Base-by-base conservation (phyloP, 2,113 vertebrate genomes). In the Sciurus niger region DNA sequence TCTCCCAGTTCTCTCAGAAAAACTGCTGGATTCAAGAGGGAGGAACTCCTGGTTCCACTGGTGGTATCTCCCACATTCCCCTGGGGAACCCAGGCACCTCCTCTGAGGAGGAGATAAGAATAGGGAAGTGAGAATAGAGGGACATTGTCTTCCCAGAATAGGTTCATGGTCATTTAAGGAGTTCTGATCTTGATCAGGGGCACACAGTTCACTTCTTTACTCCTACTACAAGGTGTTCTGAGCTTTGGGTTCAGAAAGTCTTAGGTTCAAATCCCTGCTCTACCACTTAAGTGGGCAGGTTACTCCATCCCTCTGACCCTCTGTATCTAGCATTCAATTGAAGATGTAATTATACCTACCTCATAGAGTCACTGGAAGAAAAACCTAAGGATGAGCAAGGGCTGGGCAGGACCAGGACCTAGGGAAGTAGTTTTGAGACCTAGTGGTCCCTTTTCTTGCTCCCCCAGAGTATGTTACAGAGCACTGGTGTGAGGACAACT, bases 401-500 rank as follows among this genome's bases (percentile, higher is more conserved):
- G 17, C 20, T 37, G 53, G 60, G 17, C 17, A 89, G 68, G 68
- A 88, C 60, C 40, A 70, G 18, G 37, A 37, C n/a, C 79, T 60
- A 68, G 37, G 22, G 55, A 72, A 48, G 76, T 6, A 48, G 11
- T 67, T 89, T 77, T 82, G 17, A 78, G 58, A 55, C 8, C 55
- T 67, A n/a, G 22, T 9, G 1, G 51, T 80, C 25, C 63, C 55
- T 3, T 82, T 63, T 94, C 37, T 97, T 91, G 78, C 32, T n/a
- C 86, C 32, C 86, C 34, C 68, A 99, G 99, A 99, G 93, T 99
- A 98, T 14, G 98, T 98, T 37, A 98, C 98, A 96, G 95, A 97
- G 0, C 99, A 99, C 95, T 99, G 99, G 99, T 97, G 94, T 55
- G 99, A 99, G 89, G 99, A 99, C 84, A 95, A 96, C 89, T 99